Evolutionary conservation across 2,113 vertebrate genomes (phyloP).

Genomic region (Indicator indicator): DNA sequence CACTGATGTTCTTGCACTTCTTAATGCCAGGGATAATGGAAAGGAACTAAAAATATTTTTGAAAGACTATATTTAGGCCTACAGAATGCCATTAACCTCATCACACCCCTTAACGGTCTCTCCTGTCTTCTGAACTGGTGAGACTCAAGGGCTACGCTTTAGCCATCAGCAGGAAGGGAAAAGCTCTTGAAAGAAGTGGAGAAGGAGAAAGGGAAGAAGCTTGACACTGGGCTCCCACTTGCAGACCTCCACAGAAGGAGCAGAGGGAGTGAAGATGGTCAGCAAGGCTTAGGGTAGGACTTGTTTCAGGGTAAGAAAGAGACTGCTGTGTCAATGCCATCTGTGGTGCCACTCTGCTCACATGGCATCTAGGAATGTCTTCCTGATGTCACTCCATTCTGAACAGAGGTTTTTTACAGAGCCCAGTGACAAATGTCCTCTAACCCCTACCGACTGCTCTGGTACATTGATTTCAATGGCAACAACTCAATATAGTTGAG

Average conservation of each 20-base stretch:
- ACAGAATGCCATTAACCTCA: not conserved
- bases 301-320: not conserved
- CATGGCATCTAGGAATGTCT: fast-evolving
- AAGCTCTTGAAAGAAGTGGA: not conserved
- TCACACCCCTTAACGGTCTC: not conserved
- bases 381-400: not conserved
- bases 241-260: fast-evolving
- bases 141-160: not conserved
- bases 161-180: not conserved
- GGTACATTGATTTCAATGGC: not conserved
- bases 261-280: not conserved
- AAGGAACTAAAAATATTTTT: not conserved
- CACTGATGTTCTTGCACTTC: not conserved
- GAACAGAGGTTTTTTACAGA: not conserved
- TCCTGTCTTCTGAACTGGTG: not conserved
- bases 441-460: not conserved
- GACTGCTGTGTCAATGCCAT: fast-evolving
- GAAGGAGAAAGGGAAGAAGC: not conserved
- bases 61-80: not conserved
- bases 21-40: not conserved
- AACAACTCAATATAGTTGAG: not conserved
- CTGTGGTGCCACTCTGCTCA: fast-evolving
- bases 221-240: fast-evolving
- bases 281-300: not conserved
- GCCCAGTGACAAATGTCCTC: not conserved